Percentiles rank a stretch among this genome's conserved stretches.
These are phyloP conservation scores for Pachypsylla venusta DNA, from an alignment of 1,140 invertebrate species.

Conservation along the genomic window DNA sequence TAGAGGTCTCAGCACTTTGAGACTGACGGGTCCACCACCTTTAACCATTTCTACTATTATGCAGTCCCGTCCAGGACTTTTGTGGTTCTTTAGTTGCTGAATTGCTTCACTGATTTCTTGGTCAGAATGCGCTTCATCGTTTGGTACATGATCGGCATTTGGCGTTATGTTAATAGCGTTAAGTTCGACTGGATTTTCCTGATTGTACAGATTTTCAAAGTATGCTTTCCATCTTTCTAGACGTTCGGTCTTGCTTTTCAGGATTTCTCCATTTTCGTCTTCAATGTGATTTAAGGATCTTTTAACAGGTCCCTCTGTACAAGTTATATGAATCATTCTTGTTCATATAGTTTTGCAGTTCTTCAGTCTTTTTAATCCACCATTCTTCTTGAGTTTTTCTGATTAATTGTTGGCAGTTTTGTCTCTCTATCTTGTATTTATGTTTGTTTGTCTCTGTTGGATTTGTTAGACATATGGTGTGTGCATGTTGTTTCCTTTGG, in stretches of 20 bases:
- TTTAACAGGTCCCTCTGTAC: neutral
- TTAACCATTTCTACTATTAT: neutral
- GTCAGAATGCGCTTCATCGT: neutral
- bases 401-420: neutral
- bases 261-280: neutral
- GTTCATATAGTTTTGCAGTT: neutral
- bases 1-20: neutral
- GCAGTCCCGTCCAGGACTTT: neutral
- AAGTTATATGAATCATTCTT: neutral
- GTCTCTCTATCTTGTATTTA: neutral
- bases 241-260: neutral
- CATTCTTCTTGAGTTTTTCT: neutral
- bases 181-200: neutral
- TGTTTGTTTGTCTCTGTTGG: neutral
- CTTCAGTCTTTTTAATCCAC: neutral
- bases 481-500: neutral
- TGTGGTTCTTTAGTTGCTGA: slow-evolving; percentile 2
- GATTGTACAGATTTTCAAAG: neutral
- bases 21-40: neutral
- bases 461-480: neutral
- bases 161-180: neutral
- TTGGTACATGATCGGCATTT: neutral
- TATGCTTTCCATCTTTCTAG: neutral
- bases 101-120: neutral
- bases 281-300: neutral